phyloP scores from a whole-genome alignment of 2,888 invertebrate species.

The Erebia aethiops region DNA sequence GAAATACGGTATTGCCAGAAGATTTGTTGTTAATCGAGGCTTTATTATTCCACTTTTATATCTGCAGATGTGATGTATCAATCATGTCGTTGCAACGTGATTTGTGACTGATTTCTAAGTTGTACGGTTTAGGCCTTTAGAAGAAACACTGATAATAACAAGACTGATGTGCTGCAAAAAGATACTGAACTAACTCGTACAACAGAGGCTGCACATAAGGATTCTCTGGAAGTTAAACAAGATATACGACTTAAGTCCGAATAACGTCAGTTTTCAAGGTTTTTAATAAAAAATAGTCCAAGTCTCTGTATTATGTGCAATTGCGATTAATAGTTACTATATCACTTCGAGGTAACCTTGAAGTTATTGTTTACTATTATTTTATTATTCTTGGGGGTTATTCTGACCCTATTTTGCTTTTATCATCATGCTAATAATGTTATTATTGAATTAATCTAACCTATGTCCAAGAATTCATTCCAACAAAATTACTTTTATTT shows the following conservation, averaged over 20 bases:
- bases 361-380: neutral
- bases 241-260: constrained; percentile 53
- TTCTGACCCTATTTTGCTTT: neutral
- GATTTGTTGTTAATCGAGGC: no score
- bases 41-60: no score
- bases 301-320: neutral
- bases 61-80: no score
- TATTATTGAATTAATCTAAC: neutral
- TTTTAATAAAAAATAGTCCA: neutral
- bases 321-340: no score
- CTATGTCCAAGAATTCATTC: no score
- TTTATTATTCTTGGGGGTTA: constrained; percentile 2
- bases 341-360: neutral
- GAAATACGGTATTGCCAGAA: no score
- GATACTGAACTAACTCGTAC: neutral
- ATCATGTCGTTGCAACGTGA: no score
- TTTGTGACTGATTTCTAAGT: no score
- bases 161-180: constrained; percentile 34
- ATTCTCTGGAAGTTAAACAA: constrained; percentile 39
- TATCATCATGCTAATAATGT: neutral
- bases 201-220: constrained; percentile 39
- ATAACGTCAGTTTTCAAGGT: constrained; percentile 38
- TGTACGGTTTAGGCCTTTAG: no score
- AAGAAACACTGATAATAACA: constrained; percentile 49
- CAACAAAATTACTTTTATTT: neutral